phyloP scores from a whole-genome alignment of 2,113 vertebrate species.

The Myxocyprinus asiaticus region DNA sequence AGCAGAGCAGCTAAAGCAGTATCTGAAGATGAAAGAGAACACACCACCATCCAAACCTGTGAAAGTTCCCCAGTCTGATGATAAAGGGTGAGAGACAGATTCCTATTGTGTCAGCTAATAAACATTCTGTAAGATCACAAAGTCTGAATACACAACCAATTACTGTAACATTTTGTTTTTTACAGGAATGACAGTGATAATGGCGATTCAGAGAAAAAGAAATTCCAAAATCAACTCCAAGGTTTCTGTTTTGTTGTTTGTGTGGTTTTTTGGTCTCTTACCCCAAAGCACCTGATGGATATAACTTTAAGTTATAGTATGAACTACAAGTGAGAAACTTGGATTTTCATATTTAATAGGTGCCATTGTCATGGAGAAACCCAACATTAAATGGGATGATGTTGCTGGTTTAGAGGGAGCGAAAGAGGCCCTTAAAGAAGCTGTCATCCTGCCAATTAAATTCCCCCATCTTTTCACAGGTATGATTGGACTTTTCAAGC shows the following conservation, averaged over 20 bases:
- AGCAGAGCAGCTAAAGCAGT: slow-evolving; percentile 94
- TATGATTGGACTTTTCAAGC: slow-evolving; percentile 16
- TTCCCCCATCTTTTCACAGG: slow-evolving; percentile 98
- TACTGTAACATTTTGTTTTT: background rate
- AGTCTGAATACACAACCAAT: background rate
- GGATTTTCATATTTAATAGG: slow-evolving; percentile 68
- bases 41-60: slow-evolving; percentile 83
- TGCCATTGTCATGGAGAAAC: slow-evolving; percentile 96
- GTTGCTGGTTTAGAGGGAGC: slow-evolving; percentile 94
- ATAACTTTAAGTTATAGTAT: no score
- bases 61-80: slow-evolving; percentile 86
- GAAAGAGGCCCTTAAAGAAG: slow-evolving; percentile 96
- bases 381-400: slow-evolving; percentile 93
- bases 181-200: slow-evolving; percentile 92
- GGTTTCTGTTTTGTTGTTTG: slow-evolving; percentile 69
- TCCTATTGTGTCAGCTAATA: no score
- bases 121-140: background rate
- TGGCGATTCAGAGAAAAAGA: slow-evolving; percentile 95
- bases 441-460: slow-evolving; percentile 95
- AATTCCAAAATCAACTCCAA: slow-evolving; percentile 95
- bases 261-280: no score
- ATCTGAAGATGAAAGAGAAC: slow-evolving; percentile 88
- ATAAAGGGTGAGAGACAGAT: slow-evolving; percentile 73
- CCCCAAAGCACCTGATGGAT: no score
- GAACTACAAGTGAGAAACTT: background rate